phyloP scores from a whole-genome alignment of 2,888 invertebrate genomes.

The Chloroclystis v-ata region DNA sequence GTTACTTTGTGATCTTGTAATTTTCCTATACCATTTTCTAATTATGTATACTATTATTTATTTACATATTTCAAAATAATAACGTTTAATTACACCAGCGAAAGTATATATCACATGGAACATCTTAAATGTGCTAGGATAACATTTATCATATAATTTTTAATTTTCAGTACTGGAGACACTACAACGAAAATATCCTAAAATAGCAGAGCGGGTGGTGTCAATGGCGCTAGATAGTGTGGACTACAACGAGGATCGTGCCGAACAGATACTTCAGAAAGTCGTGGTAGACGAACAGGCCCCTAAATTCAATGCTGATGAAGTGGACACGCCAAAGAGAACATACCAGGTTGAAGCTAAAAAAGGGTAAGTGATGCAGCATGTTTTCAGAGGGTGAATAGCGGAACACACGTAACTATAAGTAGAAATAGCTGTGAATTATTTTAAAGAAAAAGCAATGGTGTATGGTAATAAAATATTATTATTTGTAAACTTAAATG shows the following conservation, averaged over 20 bases:
- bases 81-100: too few species aligned
- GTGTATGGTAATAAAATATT: too few species aligned
- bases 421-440: too few species aligned
- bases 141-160: not conserved
- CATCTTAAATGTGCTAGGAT: not conserved
- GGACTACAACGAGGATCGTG: conserved; percentile 88
- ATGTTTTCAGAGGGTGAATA: conserved; percentile 3
- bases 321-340: conserved; percentile 40
- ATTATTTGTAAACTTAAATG: too few species aligned
- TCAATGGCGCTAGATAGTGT: conserved; percentile 92
- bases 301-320: conserved; percentile 39
- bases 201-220: conserved; percentile 88
- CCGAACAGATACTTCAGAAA: conserved; percentile 86
- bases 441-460: too few species aligned
- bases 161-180: conserved; percentile 80
- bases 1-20: too few species aligned
- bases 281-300: conserved; percentile 82
- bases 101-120: too few species aligned
- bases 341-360: conserved; percentile 36
- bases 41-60: too few species aligned
- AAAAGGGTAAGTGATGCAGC: conserved; percentile 47
- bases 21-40: too few species aligned
- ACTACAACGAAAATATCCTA: conserved; percentile 84
- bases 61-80: too few species aligned
- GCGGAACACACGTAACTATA: too few species aligned